Base-by-base conservation (phyloP, 2,888 invertebrate species). In the Macaria liturata region DNA sequence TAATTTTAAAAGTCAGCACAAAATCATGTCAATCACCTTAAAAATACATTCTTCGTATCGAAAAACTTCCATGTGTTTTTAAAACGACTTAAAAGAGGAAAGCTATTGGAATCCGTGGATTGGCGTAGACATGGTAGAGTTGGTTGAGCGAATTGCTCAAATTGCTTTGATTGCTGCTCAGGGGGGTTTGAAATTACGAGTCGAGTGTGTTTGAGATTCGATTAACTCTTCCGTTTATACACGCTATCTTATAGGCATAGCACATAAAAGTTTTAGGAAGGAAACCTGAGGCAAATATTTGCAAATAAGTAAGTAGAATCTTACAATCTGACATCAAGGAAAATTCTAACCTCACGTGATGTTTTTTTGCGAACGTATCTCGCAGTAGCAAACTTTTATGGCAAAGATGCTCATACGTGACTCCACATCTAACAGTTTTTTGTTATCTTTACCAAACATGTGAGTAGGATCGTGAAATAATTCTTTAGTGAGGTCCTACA, bases 151-250 rank as follows among this genome's bases (percentile, higher is more conserved):
- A 54, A 59, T 58, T 58, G 54, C 42, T 57, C 46, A 46, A 54
- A 58, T 58, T 50, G 46, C 50, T 59, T 59, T 50, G 54, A 54
- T 59, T 54, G 46, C 47, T 45, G 47, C 31, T 46, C 46, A 31
- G 34, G 45, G 40, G 49, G 45, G 40, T 46, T 50, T 48, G 39
- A 49, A 57, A 53, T 45, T 9, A 39, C 43, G 43, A 51, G 46
- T 34, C 34, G 7, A 7, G 34, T 2, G 1, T 37, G 34, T 37
- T 37, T 6, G 34, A 37, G 34, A 6, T 37, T 37, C 1, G 34
- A 37, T 6, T 37, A 37, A 6, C 7, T 37, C 5, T 37, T 37
- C 7, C 3, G 34, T 37, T 37, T 37, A 3, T 37, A 37, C 34
- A 37, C 3, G 34, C 7, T 6, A 37, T 37, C 6, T 9, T 30